These are phyloP conservation scores for Listrodromus nycthemerus DNA, from an alignment of 2,888 invertebrate species.

Conservation along the genomic window DNA sequence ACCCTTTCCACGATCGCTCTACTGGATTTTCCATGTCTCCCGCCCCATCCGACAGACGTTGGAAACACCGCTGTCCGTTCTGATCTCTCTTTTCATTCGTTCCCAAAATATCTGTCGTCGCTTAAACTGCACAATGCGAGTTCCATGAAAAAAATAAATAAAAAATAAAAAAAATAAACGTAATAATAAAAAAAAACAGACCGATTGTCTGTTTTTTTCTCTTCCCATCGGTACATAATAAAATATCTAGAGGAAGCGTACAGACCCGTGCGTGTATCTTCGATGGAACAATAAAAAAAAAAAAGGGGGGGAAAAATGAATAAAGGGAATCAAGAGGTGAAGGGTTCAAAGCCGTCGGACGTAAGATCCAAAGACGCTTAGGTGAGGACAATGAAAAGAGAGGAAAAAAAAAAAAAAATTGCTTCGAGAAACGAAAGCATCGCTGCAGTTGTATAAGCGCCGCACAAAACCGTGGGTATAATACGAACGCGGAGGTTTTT, in stretches of 20 bases:
- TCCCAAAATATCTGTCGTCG: slow-evolving; percentile 22
- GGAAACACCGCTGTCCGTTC: slow-evolving; percentile 44
- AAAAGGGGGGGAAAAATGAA: slow-evolving; percentile 19
- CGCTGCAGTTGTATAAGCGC: slow-evolving; percentile 73
- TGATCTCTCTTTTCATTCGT: slow-evolving; percentile 31
- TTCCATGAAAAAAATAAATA: slow-evolving; percentile 12
- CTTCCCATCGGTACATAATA: slow-evolving; percentile 9
- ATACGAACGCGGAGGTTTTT: slow-evolving; percentile 56
- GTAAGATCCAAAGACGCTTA: slow-evolving; percentile 33
- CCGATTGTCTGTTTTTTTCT: slow-evolving; percentile 3
- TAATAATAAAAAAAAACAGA: background rate
- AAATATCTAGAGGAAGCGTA: background rate
- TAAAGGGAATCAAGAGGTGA: slow-evolving; percentile 46
- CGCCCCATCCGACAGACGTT: slow-evolving; percentile 58
- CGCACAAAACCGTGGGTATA: slow-evolving; percentile 76
- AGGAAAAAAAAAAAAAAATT: slow-evolving; percentile 1
- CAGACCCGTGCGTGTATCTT: slow-evolving; percentile 24
- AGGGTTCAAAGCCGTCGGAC: slow-evolving; percentile 34
- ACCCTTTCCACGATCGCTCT: slow-evolving; percentile 41
- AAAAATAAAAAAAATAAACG: too few species aligned
- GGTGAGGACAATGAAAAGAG: slow-evolving; percentile 30
- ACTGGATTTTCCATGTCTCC: slow-evolving; percentile 46
- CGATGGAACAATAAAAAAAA: slow-evolving; percentile 4
- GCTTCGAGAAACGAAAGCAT: slow-evolving; percentile 62
- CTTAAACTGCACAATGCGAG: slow-evolving; percentile 13